These are phyloP conservation scores for Callipepla squamata DNA, from an alignment of 2,113 vertebrate species.

Conservation along the genomic window DNA sequence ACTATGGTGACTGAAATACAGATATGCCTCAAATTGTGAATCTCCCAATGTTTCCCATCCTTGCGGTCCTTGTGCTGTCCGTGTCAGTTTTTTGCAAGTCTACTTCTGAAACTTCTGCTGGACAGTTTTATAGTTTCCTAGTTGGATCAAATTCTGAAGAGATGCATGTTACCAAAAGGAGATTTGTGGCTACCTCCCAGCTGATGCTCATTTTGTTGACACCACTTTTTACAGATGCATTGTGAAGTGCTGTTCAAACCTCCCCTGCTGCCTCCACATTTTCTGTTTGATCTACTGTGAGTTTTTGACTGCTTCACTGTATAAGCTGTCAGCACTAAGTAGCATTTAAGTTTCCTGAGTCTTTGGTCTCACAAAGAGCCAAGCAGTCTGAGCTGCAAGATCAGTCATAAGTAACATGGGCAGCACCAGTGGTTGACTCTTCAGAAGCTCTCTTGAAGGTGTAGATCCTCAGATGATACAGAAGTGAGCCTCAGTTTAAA, in stretches of 20 bases:
- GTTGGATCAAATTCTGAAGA: neutral
- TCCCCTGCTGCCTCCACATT: neutral
- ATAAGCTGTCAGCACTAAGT: neutral
- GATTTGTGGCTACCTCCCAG: neutral
- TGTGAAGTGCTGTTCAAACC: slow-evolving; percentile 29
- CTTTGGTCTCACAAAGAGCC: neutral
- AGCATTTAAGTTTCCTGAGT: neutral
- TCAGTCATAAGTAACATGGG: neutral
- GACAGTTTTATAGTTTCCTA: neutral
- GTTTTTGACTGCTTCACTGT: neutral
- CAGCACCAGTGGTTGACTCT: neutral
- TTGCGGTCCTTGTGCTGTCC: neutral
- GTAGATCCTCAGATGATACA: neutral
- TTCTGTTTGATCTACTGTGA: neutral
- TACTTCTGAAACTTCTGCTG: neutral
- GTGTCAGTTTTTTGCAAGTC: neutral
- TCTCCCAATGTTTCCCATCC: neutral
- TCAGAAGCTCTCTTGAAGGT: neutral
- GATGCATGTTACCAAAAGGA: neutral
- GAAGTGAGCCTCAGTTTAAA: neutral
- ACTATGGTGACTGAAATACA: neutral
- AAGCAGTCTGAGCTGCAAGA: neutral
- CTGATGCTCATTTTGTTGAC: slow-evolving; percentile 21
- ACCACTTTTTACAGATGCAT: neutral
- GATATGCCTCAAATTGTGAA: neutral